These are phyloP conservation scores for Chymomyza caudatula DNA, from an alignment of 2,888 invertebrate genomes.

Conservation along the genomic window DNA sequence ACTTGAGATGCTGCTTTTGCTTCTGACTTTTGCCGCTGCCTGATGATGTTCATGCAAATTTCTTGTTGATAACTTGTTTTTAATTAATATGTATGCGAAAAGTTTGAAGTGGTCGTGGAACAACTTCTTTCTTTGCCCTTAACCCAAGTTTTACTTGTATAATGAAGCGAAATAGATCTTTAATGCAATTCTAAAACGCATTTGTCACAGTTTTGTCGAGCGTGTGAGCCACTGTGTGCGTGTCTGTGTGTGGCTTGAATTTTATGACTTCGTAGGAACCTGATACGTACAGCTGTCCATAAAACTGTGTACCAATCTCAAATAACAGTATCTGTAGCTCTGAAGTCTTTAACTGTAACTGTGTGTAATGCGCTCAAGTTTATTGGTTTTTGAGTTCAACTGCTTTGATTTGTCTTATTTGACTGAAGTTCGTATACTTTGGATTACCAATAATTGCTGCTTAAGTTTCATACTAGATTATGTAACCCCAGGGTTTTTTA, in stretches of 20 bases:
- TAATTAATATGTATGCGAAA: conserved; percentile 62
- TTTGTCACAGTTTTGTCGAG: conserved; percentile 11
- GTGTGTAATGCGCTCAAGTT: too few relatives aligned
- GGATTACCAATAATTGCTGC: too few relatives aligned
- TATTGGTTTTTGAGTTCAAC: too few relatives aligned
- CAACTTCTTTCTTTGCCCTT: background rate
- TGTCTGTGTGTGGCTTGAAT: background rate
- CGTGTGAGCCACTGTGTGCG: too few relatives aligned
- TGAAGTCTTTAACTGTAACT: background rate
- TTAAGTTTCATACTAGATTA: too few relatives aligned
- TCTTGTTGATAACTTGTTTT: conserved; percentile 47
- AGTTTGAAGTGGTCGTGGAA: conserved; percentile 25
- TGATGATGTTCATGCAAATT: conserved; percentile 28
- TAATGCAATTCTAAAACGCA: conserved; percentile 55
- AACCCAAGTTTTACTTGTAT: conserved; percentile 10
- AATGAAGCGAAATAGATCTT: conserved; percentile 60
- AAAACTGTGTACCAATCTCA: too few relatives aligned
- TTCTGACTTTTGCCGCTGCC: background rate
- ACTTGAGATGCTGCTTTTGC: background rate
- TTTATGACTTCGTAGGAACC: background rate
- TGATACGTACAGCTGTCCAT: too few relatives aligned
- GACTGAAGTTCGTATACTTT: too few relatives aligned
- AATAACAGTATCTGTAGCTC: too few relatives aligned
- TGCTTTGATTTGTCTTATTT: too few relatives aligned
- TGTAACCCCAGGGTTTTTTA: too few relatives aligned